These are phyloP conservation scores for Crocallis elinguaria DNA, from an alignment of 2,888 invertebrate species.

Conservation along the genomic window DNA sequence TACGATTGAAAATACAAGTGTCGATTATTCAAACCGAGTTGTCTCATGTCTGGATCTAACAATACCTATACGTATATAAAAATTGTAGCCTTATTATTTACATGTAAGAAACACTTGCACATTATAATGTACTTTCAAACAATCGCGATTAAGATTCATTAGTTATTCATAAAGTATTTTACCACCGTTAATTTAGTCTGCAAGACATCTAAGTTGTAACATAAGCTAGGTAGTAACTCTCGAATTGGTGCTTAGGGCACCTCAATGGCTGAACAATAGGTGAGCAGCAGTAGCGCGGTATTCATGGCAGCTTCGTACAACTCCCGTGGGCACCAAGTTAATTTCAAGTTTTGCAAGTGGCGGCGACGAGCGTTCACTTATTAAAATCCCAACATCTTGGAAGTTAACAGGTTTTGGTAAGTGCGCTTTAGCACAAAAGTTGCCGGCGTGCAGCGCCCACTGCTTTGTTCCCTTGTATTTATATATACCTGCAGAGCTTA, in stretches of 20 bases:
- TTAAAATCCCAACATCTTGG: constrained; percentile 76
- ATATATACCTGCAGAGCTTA: neutral
- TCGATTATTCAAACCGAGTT: too few relatives aligned
- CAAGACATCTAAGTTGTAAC: constrained; percentile 33
- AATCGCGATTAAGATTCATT: constrained; percentile 5
- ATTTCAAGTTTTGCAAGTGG: constrained; percentile 77
- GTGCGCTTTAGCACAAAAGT: constrained; percentile 57
- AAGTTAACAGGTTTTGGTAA: constrained; percentile 75
- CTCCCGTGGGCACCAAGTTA: constrained; percentile 73
- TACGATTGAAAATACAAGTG: too few relatives aligned
- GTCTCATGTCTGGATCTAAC: too few relatives aligned
- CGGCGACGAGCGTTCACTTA: constrained; percentile 63
- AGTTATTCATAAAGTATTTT: constrained; percentile 16
- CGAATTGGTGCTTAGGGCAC: constrained; percentile 40
- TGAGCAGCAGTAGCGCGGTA: constrained; percentile 42
- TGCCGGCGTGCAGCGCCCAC: constrained; percentile 33
- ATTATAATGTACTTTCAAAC: too few relatives aligned
- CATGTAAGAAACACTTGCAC: too few relatives aligned
- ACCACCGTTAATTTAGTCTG: constrained; percentile 32
- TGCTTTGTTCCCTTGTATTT: constrained; percentile 30
- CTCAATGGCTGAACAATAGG: constrained; percentile 46
- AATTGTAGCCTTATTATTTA: too few relatives aligned
- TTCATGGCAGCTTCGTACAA: constrained; percentile 46
- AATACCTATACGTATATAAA: too few relatives aligned
- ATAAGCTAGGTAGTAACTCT: constrained; percentile 33